phyloP scores from a whole-genome alignment of 2,113 vertebrate species.

The Rhipidura dahli region DNA sequence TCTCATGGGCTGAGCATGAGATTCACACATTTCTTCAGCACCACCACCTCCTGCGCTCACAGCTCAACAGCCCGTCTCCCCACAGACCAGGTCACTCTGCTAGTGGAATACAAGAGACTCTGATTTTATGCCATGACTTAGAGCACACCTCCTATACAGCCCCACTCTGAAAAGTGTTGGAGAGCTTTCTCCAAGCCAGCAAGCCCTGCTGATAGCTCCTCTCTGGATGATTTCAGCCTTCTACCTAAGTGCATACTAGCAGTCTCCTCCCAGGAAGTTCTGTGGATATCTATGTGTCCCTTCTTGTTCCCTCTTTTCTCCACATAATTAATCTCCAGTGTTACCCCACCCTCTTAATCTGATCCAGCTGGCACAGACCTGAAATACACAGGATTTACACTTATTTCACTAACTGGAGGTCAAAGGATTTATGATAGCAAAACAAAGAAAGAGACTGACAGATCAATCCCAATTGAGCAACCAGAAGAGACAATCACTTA shows the following conservation, averaged over 20 bases:
- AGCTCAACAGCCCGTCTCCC: not conserved
- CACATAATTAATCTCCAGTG: not conserved
- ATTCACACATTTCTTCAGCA: not conserved
- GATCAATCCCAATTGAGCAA: not conserved
- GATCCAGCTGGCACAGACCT: not conserved
- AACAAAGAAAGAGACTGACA: not conserved
- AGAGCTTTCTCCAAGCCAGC: not conserved
- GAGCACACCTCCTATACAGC: not conserved
- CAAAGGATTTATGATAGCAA: not conserved
- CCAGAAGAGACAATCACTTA: not conserved
- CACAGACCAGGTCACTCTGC: not conserved
- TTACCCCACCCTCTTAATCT: slow-evolving; percentile 36
- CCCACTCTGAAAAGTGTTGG: not conserved
- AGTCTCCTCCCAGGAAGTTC: slow-evolving; percentile 26
- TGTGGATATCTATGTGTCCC: not conserved
- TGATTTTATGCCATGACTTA: not conserved
- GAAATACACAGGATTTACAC: slow-evolving; percentile 28
- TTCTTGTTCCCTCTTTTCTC: slow-evolving; percentile 33
- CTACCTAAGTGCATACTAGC: not conserved
- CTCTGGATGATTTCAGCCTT: not conserved
- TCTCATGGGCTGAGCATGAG: not conserved
- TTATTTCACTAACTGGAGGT: not conserved
- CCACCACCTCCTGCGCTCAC: not conserved
- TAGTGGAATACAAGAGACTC: not conserved
- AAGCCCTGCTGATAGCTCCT: not conserved